Evolutionary conservation across 1,140 invertebrate genomes (phyloP), one percentile per base, ranked within the genome.

Genomic region (Achatina immaculata): DNA sequence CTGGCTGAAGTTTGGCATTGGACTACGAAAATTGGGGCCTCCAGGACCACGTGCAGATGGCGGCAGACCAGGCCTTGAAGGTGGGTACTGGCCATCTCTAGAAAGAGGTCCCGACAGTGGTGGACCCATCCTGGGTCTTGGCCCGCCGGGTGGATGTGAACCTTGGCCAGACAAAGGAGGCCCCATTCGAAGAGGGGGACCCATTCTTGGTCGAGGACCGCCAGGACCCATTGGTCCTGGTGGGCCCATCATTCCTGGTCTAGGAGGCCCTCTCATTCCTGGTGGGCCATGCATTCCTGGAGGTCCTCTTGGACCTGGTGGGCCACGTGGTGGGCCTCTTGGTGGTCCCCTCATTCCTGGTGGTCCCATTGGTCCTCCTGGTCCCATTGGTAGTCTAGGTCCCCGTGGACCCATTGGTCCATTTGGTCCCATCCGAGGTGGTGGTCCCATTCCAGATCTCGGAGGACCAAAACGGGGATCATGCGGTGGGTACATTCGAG

Each of bases 331-430:
- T 31, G 80, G 80, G 6, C 80, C 73, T 42, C 62, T 45, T 21
- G 38, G 71, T 28, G 48, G 48, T 43, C 79, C 71, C 43, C 51
- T 65, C 48, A 74, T 73, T 4, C 69, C 77, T 55, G 43, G 74
- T 14, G 72, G 48, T 40, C 81, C 81, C 72, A 79, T 79, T 36
- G 69, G 78, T 55, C 77, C 77, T 19, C 55, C 62, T 40, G 81
- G 81, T 62, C 81, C 81, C 78, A 77, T 82, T 0, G 78, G 78
- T 40, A 43, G 66, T 68, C 80, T 43, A 34, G 62, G 75, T 28
- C 81, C 81, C 36, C 51, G 76, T 58, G 83, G 83, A 28, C 81
- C 80, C 80, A 83, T 78, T 16, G 82, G 81, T 51, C 73, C 72
- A 72, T 74, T 72, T 14, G 71, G 82, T 28, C 77, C 77, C 72